Percentiles rank a stretch among this genome's conserved stretches.
Conservation (phyloP, 2,113 vertebrate species). For the Semicossyphus pulcher region DNA sequence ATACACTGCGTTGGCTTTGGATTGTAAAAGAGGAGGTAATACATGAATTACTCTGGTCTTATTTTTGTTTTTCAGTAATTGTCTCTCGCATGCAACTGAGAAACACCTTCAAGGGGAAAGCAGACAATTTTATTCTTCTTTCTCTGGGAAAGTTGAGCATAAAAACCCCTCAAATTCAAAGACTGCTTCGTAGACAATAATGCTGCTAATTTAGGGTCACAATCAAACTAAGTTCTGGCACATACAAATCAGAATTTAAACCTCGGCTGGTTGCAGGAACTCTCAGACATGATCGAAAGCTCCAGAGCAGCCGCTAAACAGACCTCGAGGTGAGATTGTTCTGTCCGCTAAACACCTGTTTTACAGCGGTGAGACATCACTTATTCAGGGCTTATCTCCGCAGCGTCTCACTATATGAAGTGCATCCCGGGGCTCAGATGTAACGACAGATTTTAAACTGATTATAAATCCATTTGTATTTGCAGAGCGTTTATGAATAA, state of each 20-base stretch:
- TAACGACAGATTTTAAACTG: conserved; percentile 63
- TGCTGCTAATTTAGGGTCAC: conserved; percentile 3
- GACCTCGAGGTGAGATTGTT: conserved; percentile 19
- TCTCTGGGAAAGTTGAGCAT: conserved; percentile 33
- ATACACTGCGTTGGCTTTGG: conserved; percentile 39
- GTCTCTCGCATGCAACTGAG: conserved; percentile 15
- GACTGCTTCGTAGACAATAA: neutral
- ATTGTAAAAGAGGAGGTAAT: conserved; percentile 43
- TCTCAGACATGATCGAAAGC: neutral
- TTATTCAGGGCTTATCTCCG: conserved; percentile 44
- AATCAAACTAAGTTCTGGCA: neutral
- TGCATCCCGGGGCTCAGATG: conserved; percentile 51
- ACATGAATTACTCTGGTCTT: conserved; percentile 44
- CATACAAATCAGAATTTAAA: neutral
- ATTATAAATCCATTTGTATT: conserved; percentile 71
- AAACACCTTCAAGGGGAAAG: conserved; percentile 36
- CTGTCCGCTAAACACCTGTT: conserved; percentile 17
- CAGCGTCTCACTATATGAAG: conserved; percentile 48
- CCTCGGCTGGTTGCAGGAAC: neutral
- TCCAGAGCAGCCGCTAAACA: conserved; percentile 6
- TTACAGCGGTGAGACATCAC: conserved; percentile 42
- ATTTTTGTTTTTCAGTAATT: conserved; percentile 40
- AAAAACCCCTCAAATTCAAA: neutral
- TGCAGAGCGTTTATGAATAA: conserved; percentile 56
- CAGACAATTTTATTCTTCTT: neutral